Percentiles rank a stretch among this genome's conserved stretches.
These are phyloP conservation scores for Asobara japonica DNA, from an alignment of 1,140 invertebrate genomes.

Conservation along the genomic window DNA sequence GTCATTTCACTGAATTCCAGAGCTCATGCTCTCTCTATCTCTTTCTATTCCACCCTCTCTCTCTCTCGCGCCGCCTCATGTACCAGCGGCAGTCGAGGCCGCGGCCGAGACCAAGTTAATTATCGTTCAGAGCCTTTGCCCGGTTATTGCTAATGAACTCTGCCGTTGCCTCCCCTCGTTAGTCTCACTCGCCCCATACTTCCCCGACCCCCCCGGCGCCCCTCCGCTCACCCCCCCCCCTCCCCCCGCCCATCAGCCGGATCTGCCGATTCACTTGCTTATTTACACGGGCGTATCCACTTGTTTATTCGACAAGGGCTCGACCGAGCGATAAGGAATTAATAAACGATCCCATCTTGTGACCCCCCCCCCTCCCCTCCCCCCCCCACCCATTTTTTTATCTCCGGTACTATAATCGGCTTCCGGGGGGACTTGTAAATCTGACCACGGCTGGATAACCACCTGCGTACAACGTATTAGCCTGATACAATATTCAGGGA, in stretches of 20 bases:
- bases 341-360: conserved; percentile 26
- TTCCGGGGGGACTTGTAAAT: conserved; percentile 1
- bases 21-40: not conserved
- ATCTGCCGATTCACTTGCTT: not conserved
- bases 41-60: not conserved
- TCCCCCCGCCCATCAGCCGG: not conserved
- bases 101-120: conserved; percentile 46
- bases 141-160: conserved; percentile 49
- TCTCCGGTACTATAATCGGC: not conserved
- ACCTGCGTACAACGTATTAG: conserved; percentile 20
- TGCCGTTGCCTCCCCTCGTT: conserved; percentile 34
- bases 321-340: conserved; percentile 19
- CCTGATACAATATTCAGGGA: conserved; percentile 19
- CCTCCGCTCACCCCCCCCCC: not conserved
- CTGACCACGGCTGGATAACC: not conserved
- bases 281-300: conserved; percentile 13
- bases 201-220: not conserved
- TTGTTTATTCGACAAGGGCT: conserved; percentile 29
- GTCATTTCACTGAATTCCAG: conserved; percentile 9
- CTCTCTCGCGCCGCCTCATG: not conserved
- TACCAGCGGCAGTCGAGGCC: conserved; percentile 21
- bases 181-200: conserved; percentile 13
- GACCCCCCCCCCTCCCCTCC: not conserved
- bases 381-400: not conserved
- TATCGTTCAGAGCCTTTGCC: conserved; percentile 43